Base-by-base conservation (phyloP, 92 coral and sea anemone genomes). In the Epizoanthus illoricatus region DNA sequence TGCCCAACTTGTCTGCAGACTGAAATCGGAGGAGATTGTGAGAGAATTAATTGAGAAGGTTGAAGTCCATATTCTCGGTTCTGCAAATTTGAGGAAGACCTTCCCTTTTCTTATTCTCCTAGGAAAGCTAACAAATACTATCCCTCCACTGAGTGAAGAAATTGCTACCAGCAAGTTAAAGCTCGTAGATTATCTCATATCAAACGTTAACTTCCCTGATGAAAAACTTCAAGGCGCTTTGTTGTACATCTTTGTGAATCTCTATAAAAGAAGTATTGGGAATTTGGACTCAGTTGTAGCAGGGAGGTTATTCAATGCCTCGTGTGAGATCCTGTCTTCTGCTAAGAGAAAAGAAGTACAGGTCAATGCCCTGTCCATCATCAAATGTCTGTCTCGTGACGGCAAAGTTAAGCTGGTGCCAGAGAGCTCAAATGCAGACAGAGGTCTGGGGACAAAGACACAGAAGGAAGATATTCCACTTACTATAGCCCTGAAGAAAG, bases 401-500 rank as follows among this genome's bases (percentile, higher is more conserved):
- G 58, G 45, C 41, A 78, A 42, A 45, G 7, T 78, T 43, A 56
- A 64, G 41, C 49, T 78, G 49, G 24, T 78, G n/a, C 82, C 61
- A 45, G 71, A 78, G 0, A 78, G 18, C 42, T 39, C 20, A 5
- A 75, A 59, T 24, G 54, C 63, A 79, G 78, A 21, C 40, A 72
- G 5, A 62, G 73, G 36, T 71, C 60, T 4, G 72, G 61, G 43
- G 80, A 85, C 65, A 73, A 57, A 47, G 91, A 59, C 43, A 28
- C 79, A 57, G 65, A 52, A 41, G 68, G 69, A 49, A 24, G 69
- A 16, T 60, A 56, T 56, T n/a, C 74, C 83, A 63, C 80, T 90
- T 5, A 63, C 87, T 9, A 91, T 90, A 9, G 90, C 93, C 17
- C 76, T 97, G 81, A 97, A 91, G 84, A 97, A 94, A 79, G 86